Evolutionary conservation across 2,888 invertebrate genomes (phyloP).

Genomic region (Antitype chi): DNA sequence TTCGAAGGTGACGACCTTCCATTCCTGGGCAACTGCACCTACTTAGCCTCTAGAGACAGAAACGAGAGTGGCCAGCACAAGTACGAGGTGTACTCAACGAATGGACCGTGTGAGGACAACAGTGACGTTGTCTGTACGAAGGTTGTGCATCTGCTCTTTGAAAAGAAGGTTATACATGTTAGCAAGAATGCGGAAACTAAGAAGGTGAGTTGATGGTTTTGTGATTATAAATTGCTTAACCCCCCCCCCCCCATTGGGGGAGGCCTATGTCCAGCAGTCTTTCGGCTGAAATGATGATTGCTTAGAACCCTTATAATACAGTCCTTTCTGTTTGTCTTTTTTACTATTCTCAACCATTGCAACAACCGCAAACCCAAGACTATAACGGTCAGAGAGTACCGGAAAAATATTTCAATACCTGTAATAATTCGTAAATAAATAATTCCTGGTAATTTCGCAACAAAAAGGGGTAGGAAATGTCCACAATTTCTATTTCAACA

Average conservation of each 20-base stretch:
- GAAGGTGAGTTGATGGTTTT: slow-evolving; percentile 75
- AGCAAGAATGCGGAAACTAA: slow-evolving; percentile 81
- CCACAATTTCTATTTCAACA: not conserved
- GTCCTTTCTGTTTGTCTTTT: no score
- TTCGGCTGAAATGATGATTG: no score
- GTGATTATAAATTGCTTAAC: no score
- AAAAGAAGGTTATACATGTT: slow-evolving; percentile 91
- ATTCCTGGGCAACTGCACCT: slow-evolving; percentile 96
- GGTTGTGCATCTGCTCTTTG: slow-evolving; percentile 92
- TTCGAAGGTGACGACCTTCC: slow-evolving; percentile 95
- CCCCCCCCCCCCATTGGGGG: no score
- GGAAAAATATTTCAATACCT: no score
- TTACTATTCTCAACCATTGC: no score
- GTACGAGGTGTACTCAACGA: slow-evolving; percentile 92
- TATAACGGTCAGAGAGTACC: no score
- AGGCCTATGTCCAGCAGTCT: no score
- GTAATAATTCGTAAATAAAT: no score
- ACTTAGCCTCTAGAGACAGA: slow-evolving; percentile 93
- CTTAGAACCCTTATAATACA: no score
- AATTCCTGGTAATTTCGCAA: not conserved
- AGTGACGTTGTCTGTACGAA: slow-evolving; percentile 91
- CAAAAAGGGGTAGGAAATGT: not conserved
- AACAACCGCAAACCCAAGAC: no score
- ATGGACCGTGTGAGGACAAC: slow-evolving; percentile 92
- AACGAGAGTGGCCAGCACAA: slow-evolving; percentile 89